These are phyloP conservation scores for Rotaria socialis DNA, from an alignment of 2,888 invertebrate genomes.

Conservation along the genomic window DNA sequence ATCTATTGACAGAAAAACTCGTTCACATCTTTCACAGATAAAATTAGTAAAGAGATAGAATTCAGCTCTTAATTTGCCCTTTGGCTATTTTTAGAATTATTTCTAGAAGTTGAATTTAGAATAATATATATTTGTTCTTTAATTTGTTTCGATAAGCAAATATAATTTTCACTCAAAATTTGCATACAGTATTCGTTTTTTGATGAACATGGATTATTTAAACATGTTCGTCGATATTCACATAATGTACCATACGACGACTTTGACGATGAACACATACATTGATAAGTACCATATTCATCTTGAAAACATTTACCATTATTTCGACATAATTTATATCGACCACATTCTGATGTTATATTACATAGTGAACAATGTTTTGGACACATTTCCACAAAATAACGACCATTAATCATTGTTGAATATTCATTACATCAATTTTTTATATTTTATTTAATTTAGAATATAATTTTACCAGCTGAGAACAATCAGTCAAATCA, in stretches of 20 bases:
- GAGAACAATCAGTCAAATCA: background rate
- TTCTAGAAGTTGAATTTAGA: no score
- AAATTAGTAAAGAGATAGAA: no score
- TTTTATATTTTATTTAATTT: background rate
- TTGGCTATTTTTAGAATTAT: no score
- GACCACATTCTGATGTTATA: background rate
- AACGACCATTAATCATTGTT: background rate
- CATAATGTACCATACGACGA: background rate
- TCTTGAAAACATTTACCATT: background rate
- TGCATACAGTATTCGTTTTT: background rate
- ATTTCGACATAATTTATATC: background rate
- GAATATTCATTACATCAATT: background rate
- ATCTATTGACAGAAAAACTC: no score
- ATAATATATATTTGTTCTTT: no score
- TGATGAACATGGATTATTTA: background rate
- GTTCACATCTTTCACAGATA: no score
- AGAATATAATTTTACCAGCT: background rate
- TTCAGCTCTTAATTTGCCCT: no score
- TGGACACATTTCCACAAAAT: background rate
- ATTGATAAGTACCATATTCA: background rate
- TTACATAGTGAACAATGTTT: background rate
- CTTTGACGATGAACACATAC: background rate
- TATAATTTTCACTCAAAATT: no score
- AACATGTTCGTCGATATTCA: slow-evolving; percentile 14
- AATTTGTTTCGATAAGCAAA: no score